Conservation (phyloP, 1,140 invertebrate genomes). For the Coelopa frigida region DNA sequence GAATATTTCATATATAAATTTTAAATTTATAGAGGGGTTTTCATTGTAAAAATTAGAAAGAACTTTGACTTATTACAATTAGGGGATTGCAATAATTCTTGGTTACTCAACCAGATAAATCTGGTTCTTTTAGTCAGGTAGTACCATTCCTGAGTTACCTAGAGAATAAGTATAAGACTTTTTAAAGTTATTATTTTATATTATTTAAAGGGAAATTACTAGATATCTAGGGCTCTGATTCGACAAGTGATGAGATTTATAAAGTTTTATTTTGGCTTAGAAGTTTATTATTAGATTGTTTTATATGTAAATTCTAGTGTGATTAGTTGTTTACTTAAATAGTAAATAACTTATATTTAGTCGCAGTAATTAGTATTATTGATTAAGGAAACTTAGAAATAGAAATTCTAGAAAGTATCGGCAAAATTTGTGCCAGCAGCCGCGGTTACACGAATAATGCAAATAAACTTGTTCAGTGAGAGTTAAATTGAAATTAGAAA, state of each 20-base stretch:
- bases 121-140: slow-evolving; percentile 51
- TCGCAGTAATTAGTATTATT: too few species aligned
- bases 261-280: too few species aligned
- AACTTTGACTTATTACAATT: too few species aligned
- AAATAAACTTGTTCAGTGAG: too few species aligned
- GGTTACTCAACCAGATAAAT: slow-evolving; percentile 51
- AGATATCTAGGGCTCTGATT: slow-evolving; percentile 11
- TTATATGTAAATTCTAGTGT: too few species aligned
- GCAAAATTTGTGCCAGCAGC: slow-evolving; percentile 33
- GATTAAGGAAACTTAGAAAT: too few species aligned
- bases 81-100: too few species aligned
- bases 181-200: slow-evolving; percentile 32
- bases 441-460: slow-evolving; percentile 29
- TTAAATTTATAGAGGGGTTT: slow-evolving; percentile 31
- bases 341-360: too few species aligned
- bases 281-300: too few species aligned
- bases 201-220: slow-evolving; percentile 6
- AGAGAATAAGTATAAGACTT: slow-evolving; percentile 30
- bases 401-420: slow-evolving; percentile 31
- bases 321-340: too few species aligned
- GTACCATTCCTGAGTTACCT: slow-evolving; percentile 39
- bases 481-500: neutral
- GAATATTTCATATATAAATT: slow-evolving; percentile 10
- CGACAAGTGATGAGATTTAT: slow-evolving; percentile 34
- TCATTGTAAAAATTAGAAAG: too few species aligned